These are phyloP conservation scores for Orestias chungarensis DNA, from an alignment of 2,797 vertebrate species.

Conservation along the genomic window DNA sequence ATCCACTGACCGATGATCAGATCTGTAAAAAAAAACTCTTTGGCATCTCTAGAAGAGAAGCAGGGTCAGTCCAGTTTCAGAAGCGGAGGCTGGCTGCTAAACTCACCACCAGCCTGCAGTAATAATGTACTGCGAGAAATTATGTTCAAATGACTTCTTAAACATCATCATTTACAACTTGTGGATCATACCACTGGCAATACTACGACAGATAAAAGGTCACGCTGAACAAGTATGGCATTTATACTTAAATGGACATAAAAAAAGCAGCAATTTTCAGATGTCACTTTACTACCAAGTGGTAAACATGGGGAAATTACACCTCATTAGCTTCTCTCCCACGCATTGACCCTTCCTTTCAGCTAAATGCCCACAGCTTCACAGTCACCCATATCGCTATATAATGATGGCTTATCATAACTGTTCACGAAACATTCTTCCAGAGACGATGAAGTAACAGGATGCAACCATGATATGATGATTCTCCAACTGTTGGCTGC, in stretches of 20 bases:
- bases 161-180: not conserved
- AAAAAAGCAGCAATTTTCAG: not conserved
- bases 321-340: constrained; percentile 5
- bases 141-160: not conserved
- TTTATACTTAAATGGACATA: not conserved
- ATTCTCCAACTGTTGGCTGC: not conserved
- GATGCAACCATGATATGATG: not conserved
- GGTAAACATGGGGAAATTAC: constrained; percentile 10
- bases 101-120: not conserved
- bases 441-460: not conserved
- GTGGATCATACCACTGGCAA: no score
- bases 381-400: not conserved
- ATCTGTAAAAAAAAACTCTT: no score
- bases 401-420: constrained; percentile 1
- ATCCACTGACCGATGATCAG: no score
- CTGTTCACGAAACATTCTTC: not conserved
- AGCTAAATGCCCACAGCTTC: constrained; percentile 10
- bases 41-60: no score
- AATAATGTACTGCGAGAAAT: not conserved
- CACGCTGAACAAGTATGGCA: not conserved
- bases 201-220: not conserved
- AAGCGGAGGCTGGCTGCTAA: not conserved
- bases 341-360: constrained; percentile 6
- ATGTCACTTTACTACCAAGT: constrained; percentile 3
- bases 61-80: not conserved